These are phyloP conservation scores for Melanotaenia boesemani DNA, from an alignment of 2,797 vertebrate species.

Conservation along the genomic window DNA sequence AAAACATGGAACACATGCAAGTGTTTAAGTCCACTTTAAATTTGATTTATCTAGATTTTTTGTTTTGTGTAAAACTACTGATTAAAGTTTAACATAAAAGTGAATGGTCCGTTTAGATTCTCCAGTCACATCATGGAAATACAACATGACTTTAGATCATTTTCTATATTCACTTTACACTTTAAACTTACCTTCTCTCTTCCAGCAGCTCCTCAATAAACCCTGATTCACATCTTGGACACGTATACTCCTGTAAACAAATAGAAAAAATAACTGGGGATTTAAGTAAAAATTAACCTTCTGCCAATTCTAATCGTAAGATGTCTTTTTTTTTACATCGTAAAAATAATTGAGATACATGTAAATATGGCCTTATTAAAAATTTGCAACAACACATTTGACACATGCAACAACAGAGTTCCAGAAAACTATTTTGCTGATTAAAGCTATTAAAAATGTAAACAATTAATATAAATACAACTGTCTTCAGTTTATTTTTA, in stretches of 20 bases:
- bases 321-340: not conserved
- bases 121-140: not conserved
- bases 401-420: not conserved
- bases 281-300: not conserved
- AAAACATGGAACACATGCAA: not conserved
- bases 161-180: not conserved
- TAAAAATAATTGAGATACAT: not conserved
- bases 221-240: slow-evolving; percentile 95
- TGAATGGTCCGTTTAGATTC: not conserved
- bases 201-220: slow-evolving; percentile 97
- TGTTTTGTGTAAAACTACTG: not conserved
- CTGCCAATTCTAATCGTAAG: not conserved
- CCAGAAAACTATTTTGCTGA: not conserved
- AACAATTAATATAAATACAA: not conserved
- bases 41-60: not conserved
- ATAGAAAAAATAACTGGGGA: not conserved
- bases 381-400: not conserved
- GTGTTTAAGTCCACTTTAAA: not conserved
- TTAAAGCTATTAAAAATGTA: not conserved
- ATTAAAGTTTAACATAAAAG: not conserved
- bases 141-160: not conserved
- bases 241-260: slow-evolving; percentile 91
- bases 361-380: not conserved
- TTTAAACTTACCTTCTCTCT: slow-evolving; percentile 87
- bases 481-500: not conserved